Percentiles rank a stretch among this genome's conserved stretches.
Conservation (phyloP, 2,113 vertebrate genomes). For the Prinia subflava region DNA sequence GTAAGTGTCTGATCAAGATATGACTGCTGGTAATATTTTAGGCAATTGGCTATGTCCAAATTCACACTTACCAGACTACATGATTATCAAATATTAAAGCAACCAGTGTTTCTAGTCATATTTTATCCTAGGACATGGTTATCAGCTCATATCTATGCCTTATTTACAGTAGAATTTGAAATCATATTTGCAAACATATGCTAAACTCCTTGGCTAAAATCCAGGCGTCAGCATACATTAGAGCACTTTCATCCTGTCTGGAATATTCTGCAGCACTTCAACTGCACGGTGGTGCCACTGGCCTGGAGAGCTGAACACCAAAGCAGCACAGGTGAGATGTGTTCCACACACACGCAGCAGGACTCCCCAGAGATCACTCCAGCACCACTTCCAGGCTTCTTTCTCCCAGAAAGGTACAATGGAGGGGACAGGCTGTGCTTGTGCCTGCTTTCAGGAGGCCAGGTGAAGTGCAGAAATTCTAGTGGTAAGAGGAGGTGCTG, state of each 20-base stretch:
- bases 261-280: neutral
- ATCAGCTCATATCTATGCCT: constrained; percentile 8
- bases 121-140: neutral
- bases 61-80: neutral
- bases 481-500: neutral
- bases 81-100: neutral
- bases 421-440: neutral
- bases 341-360: neutral
- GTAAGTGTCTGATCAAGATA: neutral
- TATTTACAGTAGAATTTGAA: neutral
- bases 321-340: neutral
- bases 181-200: neutral
- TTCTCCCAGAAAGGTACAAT: neutral
- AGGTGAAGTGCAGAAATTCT: neutral
- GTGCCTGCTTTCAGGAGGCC: fast-evolving
- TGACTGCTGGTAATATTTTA: neutral
- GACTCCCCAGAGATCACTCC: neutral
- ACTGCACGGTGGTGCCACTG: neutral
- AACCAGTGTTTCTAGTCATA: neutral
- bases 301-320: neutral
- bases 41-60: neutral
- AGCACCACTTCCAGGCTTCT: neutral
- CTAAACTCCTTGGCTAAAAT: neutral
- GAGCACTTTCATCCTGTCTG: neutral
- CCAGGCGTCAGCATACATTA: neutral